phyloP scores from a whole-genome alignment of 2,888 invertebrate species.

The Hypercompe scribonia region DNA sequence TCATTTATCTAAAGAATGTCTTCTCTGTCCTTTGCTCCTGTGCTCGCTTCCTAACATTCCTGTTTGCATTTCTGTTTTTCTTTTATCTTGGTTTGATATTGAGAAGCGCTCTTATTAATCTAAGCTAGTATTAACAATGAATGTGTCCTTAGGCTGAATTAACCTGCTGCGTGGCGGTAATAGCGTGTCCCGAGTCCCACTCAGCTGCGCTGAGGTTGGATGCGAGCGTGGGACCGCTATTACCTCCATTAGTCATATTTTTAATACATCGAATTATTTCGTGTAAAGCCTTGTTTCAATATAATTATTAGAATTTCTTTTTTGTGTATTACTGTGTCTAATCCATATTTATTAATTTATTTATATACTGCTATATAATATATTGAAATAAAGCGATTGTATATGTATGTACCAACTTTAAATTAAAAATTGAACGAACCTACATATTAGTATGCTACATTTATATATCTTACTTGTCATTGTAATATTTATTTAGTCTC shows the following conservation, averaged over 20 bases:
- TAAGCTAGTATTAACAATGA: conserved; percentile 56
- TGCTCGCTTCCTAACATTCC: conserved; percentile 80
- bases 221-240: neutral
- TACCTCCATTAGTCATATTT: conserved; percentile 32
- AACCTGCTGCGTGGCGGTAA: conserved; percentile 38
- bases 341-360: conserved; percentile 49
- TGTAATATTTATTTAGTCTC: conserved; percentile 64
- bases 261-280: conserved; percentile 45
- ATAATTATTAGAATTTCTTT: conserved; percentile 44
- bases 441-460: conserved; percentile 60
- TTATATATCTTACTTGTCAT: conserved; percentile 58
- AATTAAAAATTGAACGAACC: conserved; percentile 52
- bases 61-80: conserved; percentile 73
- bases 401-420: conserved; percentile 70
- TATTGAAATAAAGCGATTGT: conserved; percentile 67
- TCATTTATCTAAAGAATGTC: conserved; percentile 63
- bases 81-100: conserved; percentile 56
- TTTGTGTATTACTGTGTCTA: conserved; percentile 40
- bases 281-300: conserved; percentile 57
- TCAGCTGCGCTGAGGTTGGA: neutral
- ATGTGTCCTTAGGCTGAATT: conserved; percentile 54
- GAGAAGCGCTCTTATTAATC: conserved; percentile 59
- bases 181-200: neutral
- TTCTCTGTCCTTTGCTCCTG: conserved; percentile 74
- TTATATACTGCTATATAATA: conserved; percentile 53